Base-by-base conservation (phyloP, 2,888 invertebrate genomes). In the Drosophila macrospina region DNA sequence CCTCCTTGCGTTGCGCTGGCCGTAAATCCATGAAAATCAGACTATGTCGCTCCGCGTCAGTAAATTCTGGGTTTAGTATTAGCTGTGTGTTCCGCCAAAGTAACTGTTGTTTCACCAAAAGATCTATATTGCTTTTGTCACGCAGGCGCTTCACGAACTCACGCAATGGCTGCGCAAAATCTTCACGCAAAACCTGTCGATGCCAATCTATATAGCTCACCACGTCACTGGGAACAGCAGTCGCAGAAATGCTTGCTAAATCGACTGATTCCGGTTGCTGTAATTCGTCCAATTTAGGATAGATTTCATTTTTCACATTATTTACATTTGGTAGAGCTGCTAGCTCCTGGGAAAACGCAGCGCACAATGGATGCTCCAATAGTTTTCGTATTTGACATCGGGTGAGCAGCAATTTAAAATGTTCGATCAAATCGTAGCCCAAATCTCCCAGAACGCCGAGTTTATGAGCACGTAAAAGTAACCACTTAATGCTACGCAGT, bases 161-260 rank as follows among this genome's bases (percentile, higher is more conserved):
- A 34, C 96, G 92, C 24, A 98, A 89, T 0, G 97, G 96, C 15
- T 93, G 93, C 32, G 96, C 93, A 87, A 96, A 97, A 91, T 98
- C 97, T 92, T 97, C 97, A 32, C 96, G 92, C 50, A 97, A 89
- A 34, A 97, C 92, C 36, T 95, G 93, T 86, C 96, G 96, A 78
- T 97, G 97, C n/a, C 95, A 93, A 79, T 96, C 95, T 24, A 98
- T 92, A 89, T 98, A 98, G 83, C 96, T 94, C 0, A 74, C 30
- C 0, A 69, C 67, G 28, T 70, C 44, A 8, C 20, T 41, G 1
- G 37, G 16, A 7, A 1, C 13, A 1, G 55, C 2, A 5, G 34
- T 42, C 93, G 91, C 0, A 94, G 90, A 56, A 95, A 93, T 85
- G 95, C 95, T 0, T 94, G 93, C 13, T 94, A 91, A 16, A 95